Base-by-base conservation (phyloP, 1,140 invertebrate genomes). In the Leptoteleia sp. region DNA sequence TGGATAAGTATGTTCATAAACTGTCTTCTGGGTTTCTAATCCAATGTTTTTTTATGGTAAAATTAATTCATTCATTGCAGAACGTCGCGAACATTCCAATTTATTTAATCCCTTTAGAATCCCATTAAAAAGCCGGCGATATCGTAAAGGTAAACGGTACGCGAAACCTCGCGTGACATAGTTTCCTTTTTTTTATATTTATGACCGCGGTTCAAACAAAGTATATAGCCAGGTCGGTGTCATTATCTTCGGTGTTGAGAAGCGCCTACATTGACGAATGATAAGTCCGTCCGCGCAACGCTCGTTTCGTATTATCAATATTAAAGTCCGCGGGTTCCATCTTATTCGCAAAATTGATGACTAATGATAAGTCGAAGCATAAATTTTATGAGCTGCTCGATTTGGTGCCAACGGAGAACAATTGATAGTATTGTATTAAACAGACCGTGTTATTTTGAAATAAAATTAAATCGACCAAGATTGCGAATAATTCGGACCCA, bases 101-200 rank as follows among this genome's bases (percentile, higher is more conserved):
- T n/a, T n/a, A n/a, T n/a, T n/a, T n/a, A n/a, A n/a, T n/a, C n/a
- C n/a, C n/a, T n/a, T n/a, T n/a, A n/a, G n/a, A n/a, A n/a, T n/a
- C n/a, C n/a, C n/a, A n/a, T n/a, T n/a, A n/a, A n/a, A n/a, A n/a
- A n/a, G n/a, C n/a, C 16, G 29, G 5, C 22, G 22, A 27, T 45
- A 45, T 27, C 42, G 11, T 27, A 27, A 38, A 38, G 11, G 19
- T 13, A 22, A 29, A 31, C 47, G 15, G 22, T 37, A 27, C 50
- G 33, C 22, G 29, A 47, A n/a, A 61, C 11, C 8, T 7, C 16
- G 16, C 27, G 17, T 59, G 54, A 48, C 22, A 61, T 1, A 37
- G n/a, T n/a, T n/a, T n/a, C n/a, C n/a, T n/a, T 17, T 29, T 43
- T 33, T 50, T 61, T 37, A 45, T 61, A 48, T 62, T 62, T 48